phyloP scores from a whole-genome alignment of 2,888 invertebrate species.

The Leptinotarsa rubiginosa region DNA sequence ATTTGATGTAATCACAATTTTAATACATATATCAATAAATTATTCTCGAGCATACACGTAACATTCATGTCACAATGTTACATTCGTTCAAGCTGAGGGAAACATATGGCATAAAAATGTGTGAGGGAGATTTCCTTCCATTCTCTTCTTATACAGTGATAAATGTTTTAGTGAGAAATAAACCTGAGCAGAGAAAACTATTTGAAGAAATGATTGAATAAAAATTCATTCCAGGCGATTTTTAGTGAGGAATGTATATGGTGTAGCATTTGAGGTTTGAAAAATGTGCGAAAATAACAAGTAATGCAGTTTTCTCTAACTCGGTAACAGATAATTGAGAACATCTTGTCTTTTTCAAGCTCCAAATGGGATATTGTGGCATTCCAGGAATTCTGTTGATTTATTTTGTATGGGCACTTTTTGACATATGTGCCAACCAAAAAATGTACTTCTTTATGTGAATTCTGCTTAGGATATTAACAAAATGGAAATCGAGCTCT shows the following conservation, averaged over 20 bases:
- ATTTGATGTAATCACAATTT: no score
- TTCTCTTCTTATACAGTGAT: no score
- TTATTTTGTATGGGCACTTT: neutral
- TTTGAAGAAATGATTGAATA: neutral
- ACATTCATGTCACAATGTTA: conserved; percentile 1
- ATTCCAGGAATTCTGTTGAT: neutral
- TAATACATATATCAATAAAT: no score
- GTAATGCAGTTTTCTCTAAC: neutral
- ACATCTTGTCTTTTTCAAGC: neutral
- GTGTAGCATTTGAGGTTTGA: neutral
- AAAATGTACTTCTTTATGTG: conserved; percentile 3
- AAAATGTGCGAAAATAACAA: neutral
- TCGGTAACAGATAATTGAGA: neutral
- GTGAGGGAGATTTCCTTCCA: no score
- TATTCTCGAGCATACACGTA: neutral
- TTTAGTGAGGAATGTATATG: neutral
- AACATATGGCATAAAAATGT: no score
- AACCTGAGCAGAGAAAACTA: no score
- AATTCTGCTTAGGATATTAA: conserved; percentile 8
- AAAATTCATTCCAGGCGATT: neutral
- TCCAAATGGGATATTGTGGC: neutral
- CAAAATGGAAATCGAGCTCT: neutral
- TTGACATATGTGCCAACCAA: conserved; percentile 8
- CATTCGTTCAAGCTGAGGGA: neutral
- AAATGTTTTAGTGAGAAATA: no score